Conservation (phyloP, 2,888 invertebrate species). For the Ephialtes manifestator region DNA sequence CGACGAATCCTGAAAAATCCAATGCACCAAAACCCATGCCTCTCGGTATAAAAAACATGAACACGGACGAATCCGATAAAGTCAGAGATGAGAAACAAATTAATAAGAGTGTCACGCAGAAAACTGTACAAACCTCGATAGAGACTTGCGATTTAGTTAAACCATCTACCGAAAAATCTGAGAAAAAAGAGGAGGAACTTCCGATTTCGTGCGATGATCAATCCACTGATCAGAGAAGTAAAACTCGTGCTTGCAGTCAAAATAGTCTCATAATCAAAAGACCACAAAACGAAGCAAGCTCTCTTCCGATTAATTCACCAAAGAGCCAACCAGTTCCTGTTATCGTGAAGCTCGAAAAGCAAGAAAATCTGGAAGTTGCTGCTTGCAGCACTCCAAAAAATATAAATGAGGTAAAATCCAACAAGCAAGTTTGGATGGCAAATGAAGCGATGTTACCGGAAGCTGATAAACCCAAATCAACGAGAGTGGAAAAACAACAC, state of each 20-base stretch:
- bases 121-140: not conserved
- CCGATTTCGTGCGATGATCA: not conserved
- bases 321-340: conserved; percentile 11
- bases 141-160: not conserved
- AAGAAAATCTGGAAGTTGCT: conserved; percentile 11
- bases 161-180: not conserved
- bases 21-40: conserved; percentile 17
- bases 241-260: not conserved
- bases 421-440: conserved; percentile 69
- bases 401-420: conserved; percentile 12
- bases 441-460: conserved; percentile 29
- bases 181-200: not conserved
- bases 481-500: conserved; percentile 24
- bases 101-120: not conserved
- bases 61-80: conserved; percentile 35
- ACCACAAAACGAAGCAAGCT: not conserved
- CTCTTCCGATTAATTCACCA: not conserved
- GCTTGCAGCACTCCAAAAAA: not conserved
- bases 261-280: not conserved
- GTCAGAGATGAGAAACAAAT: not conserved
- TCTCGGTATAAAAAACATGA: not conserved
- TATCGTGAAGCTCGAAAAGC: conserved; percentile 69
- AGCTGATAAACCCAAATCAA: conserved; percentile 30
- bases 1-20: conserved; percentile 11
- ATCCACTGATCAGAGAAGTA: not conserved